Conservation (phyloP, 2,888 invertebrate genomes). For the Andricus curvator region DNA sequence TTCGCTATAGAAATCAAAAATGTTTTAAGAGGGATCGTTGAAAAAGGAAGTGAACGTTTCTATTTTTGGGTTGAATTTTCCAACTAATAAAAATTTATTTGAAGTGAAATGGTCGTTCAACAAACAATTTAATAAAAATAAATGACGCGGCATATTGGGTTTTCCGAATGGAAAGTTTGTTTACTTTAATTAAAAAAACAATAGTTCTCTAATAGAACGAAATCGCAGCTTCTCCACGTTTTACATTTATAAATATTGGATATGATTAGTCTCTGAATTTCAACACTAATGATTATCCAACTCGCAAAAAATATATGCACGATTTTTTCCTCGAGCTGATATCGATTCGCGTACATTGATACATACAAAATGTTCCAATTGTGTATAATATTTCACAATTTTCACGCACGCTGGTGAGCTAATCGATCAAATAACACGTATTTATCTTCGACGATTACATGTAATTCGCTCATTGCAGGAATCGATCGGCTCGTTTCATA, state of each 20-base stretch:
- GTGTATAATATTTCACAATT: background rate
- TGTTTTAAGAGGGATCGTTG: no score
- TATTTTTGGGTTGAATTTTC: background rate
- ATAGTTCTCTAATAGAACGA: no score
- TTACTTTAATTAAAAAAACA: no score
- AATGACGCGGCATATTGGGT: no score
- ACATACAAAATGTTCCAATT: background rate
- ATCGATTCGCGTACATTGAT: background rate
- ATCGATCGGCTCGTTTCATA: background rate
- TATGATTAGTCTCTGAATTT: background rate
- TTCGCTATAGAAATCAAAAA: no score
- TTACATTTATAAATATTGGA: background rate
- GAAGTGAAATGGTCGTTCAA: no score
- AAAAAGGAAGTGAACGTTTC: background rate
- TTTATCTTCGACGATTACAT: background rate
- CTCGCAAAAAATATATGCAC: background rate
- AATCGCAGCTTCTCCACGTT: no score
- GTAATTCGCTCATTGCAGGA: background rate
- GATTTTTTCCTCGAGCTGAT: background rate
- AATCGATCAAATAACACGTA: conserved; percentile 6
- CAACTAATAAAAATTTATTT: background rate
- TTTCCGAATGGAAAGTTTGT: no score
- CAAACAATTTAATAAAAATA: no score
- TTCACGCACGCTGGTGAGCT: background rate
- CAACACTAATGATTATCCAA: background rate